phyloP scores from a whole-genome alignment of 2,113 vertebrate species.

The Cariama cristata region DNA sequence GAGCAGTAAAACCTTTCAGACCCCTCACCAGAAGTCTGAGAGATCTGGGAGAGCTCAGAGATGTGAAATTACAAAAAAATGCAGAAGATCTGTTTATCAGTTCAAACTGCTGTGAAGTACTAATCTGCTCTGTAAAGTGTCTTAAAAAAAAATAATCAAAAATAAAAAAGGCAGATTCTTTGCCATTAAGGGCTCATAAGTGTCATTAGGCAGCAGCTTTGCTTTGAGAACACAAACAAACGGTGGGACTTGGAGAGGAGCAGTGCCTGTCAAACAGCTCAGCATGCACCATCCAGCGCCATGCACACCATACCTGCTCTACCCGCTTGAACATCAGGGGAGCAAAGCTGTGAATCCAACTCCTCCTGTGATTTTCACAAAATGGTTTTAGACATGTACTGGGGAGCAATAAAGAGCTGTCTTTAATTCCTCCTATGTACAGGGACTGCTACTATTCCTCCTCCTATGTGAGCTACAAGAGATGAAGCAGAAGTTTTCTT shows the following conservation, averaged over 20 bases:
- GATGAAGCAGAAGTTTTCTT: background rate
- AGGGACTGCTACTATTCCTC: background rate
- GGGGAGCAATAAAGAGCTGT: background rate
- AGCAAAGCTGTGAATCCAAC: background rate
- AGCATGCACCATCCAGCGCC: fast-evolving
- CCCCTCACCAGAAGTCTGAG: background rate
- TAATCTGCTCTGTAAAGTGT: background rate
- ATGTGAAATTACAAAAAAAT: background rate
- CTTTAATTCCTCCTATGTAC: background rate
- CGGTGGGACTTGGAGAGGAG: background rate
- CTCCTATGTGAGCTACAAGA: background rate
- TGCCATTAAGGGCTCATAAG: background rate
- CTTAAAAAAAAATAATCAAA: background rate
- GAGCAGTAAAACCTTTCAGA: background rate
- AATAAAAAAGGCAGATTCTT: background rate
- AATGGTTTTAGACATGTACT: background rate
- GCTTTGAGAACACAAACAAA: background rate
- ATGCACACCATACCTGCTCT: background rate
- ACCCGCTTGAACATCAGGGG: fast-evolving
- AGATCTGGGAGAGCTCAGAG: background rate
- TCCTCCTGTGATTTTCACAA: background rate
- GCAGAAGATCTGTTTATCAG: background rate
- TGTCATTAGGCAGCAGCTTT: background rate
- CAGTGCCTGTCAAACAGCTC: background rate
- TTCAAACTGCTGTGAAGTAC: background rate